Evolutionary conservation across 2,797 vertebrate genomes (phyloP), one percentile per base, ranked within the genome.

Genomic region (Calcarius lapponicus): DNA sequence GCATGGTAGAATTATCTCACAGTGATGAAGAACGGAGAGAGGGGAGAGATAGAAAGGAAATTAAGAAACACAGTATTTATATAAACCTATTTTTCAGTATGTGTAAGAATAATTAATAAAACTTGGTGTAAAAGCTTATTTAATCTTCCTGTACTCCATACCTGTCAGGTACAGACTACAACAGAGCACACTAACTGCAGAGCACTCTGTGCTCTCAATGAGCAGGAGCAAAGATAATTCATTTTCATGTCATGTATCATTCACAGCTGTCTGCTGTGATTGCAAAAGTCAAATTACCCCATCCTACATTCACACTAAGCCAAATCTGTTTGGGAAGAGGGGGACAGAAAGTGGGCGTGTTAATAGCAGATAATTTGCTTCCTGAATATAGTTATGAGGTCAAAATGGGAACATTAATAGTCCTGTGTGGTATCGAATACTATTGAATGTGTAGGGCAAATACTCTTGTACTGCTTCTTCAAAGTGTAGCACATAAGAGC

Each of bases 251-350:
- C 90, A 87, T 90, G 88, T 53, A 96, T 88, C 81, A 92, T 40
- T 97, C 92, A 95, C 83, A 85, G 83, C 92, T 96, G 95, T 80
- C 93, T 96, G 56, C 88, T 82, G 57, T 93, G 91, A 96, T 93
- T 96, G 81, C 85, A 86, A 67, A 81, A 93, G 86, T 94, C 83
- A 93, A 83, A 95, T 96, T 92, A 91, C 71, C 47, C 51, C 85
- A 91, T 95, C 81, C 90, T 94, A 92, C 82, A 81, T 88, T 94
- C 82, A 78, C 71, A 90, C 74, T 61, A 93, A 95, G 74, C 76
- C 84, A 96, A 91, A 96, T 95, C 48, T 95, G 84, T 92, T 96
- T 94, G 73, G 84, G 53, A 96, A 94, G 94, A 3, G 1, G 48
- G 42, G 69, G 20, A 57, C 53, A 82, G 50, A 92, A 92, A 92